Evolutionary conservation across 2,888 invertebrate genomes (phyloP), one percentile per base, ranked within the genome.

Genomic region (Sericinus montela): DNA sequence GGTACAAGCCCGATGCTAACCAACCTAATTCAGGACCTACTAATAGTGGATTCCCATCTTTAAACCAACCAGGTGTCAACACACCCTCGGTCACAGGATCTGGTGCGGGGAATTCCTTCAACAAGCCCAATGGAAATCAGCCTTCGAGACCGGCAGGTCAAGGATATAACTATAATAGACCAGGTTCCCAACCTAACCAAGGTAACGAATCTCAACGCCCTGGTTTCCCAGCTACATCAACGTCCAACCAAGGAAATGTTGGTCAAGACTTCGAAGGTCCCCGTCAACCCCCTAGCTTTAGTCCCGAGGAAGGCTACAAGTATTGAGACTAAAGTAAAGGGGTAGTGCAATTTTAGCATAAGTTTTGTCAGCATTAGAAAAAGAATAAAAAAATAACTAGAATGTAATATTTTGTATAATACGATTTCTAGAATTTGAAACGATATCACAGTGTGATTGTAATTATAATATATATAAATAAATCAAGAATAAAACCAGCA

Each of bases 211-310:
- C 52, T 35, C 44, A 48, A 39, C 40, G 48, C 19, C 42, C 54
- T 1, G 44, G 43, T 6, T 43, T 49, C 6, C 38, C 35, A 42
- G 45, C 47, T 6, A 28, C 41, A 1, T 5, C 40, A 7, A 29
- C 29, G 1, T 28, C 44, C 2, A 45, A 36, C 28, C 52, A 52
- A 48, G 56, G 45, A 32, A 48, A 30, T 50, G 48, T 48, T 35
- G 55, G 52, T 30, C 46, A 45, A 39, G 38, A 52, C 48, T 87
- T 87, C 43, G 72, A 72, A 45, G 81, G 75, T 30, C 79, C 86
- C n/a, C 76, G 81, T 14, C 84, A 84, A 43, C 86, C 83, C 1
- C 83, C 88, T 0, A 87, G 85, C 61, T 88, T 83, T 66, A 80
- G 69, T 56, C 63, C 76, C 36, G 75, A 85, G 54, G 85, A 85